Evolutionary conservation across 2,113 vertebrate genomes (phyloP), one percentile per base, ranked within the genome.

Genomic region (Turnix velox): DNA sequence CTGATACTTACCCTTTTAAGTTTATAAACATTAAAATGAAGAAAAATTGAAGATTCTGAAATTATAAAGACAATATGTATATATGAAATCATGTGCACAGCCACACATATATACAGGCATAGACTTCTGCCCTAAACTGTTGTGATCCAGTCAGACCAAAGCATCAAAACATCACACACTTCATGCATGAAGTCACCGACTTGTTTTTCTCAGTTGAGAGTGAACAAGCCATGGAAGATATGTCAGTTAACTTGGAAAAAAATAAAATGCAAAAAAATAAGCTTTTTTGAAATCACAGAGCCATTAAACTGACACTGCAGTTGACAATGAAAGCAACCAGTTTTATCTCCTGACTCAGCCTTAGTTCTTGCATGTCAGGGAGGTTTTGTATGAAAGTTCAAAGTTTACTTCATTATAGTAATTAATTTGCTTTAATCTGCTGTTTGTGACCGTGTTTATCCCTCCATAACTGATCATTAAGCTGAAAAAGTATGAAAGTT

Each of bases 301-400:
- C 12, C 39, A 71, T 19, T 90, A 49, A 93, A 94, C 57, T 85
- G 73, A 76, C 80, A 61, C 27, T 69, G 57, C 42, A 95, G 43
- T 78, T n/a, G n/a, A n/a, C n/a, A 95, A 93, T 93, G 95, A 95
- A 92, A 92, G 59, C 86, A 87, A 81, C 11, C 20, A 31, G 48
- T 49, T 48, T 51, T 42, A 49, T 24, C 35, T 84, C 33, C 51
- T 85, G 65, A 92, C 37, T 95, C 48, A 84, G 59, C 31, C 19
- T 15, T 6, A 76, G 24, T 62, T 23, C 23, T 83, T 86, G 39
- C 24, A 62, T 30, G 20, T 45, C 48, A 77, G 19, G n/a, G 35
- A 68, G 48, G 22, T 67, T 90, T 72, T 82, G 5, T 30, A 37
- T 51, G 46, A 92, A 88, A 88, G 39, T 82, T 93, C 68, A 84